Evolutionary conservation across 2,113 vertebrate species (phyloP).

Genomic region (Catharus fuscescens): DNA sequence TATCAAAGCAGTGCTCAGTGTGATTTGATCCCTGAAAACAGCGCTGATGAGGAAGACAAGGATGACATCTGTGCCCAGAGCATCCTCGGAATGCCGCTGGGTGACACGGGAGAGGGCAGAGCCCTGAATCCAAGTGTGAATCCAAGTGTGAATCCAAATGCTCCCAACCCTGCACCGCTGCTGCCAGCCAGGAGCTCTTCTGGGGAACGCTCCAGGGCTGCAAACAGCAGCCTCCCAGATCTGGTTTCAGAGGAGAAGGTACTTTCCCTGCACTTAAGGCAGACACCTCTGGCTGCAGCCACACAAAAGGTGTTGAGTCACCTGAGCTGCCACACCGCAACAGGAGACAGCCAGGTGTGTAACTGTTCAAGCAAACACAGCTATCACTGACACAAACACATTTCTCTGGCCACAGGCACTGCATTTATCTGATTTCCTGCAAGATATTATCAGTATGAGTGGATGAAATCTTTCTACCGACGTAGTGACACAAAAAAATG

Average conservation of each 20-base stretch:
- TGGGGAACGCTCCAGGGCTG: background rate
- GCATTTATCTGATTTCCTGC: background rate
- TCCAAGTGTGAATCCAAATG: background rate
- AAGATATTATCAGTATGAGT: background rate
- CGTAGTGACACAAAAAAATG: background rate
- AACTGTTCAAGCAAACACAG: background rate
- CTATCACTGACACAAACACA: background rate
- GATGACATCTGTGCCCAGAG: conserved; percentile 17
- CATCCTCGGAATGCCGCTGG: background rate
- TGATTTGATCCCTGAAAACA: conserved; percentile 2
- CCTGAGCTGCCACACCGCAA: background rate
- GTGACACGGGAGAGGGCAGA: background rate
- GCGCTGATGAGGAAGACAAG: background rate
- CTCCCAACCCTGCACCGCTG: background rate
- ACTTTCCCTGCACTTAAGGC: conserved; percentile 15
- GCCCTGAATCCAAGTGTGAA: background rate
- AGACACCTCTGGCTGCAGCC: conserved; percentile 1
- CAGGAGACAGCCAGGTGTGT: conserved; percentile 69
- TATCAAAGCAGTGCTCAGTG: conserved; percentile 58
- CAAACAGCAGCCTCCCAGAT: background rate
- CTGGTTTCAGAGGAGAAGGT: conserved; percentile 11
- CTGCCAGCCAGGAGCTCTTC: conserved; percentile 20
- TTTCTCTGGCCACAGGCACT: background rate
- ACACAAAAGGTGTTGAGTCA: conserved; percentile 52
- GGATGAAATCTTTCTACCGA: background rate